These are phyloP conservation scores for Didymodactylos carnosus DNA, from an alignment of 2,888 invertebrate genomes.

Conservation along the genomic window DNA sequence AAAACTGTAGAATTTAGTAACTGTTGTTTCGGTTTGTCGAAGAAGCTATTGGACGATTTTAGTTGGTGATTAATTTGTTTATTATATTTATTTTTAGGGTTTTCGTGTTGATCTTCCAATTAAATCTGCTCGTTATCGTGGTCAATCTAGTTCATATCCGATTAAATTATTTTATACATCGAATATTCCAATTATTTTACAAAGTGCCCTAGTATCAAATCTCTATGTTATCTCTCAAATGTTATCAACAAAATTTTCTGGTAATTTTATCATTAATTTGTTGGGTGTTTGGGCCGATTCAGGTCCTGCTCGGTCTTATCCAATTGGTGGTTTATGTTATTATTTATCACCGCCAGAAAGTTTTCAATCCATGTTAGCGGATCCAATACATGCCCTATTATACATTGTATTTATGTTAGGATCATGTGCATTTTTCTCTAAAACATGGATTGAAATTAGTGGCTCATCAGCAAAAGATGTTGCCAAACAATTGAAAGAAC, in stretches of 20 bases:
- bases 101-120: constrained; percentile 98
- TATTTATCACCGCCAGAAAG: constrained; percentile 96
- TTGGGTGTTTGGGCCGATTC: constrained; percentile 90
- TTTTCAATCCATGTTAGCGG: constrained; percentile 74
- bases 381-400: constrained; percentile 81
- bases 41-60: too few relatives aligned
- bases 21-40: too few relatives aligned
- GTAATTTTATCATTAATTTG: constrained; percentile 86
- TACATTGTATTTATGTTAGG: constrained; percentile 98
- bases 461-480: constrained; percentile 98
- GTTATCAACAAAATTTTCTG: constrained; percentile 90
- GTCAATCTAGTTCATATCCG: constrained; percentile 95
- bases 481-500: constrained; percentile 93
- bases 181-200: constrained; percentile 96
- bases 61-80: too few relatives aligned
- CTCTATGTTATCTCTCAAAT: constrained; percentile 98
- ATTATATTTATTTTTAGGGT: constrained; percentile 99
- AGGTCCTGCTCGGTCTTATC: constrained; percentile 76
- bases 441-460: constrained; percentile 99
- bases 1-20: too few relatives aligned
- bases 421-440: constrained; percentile 98
- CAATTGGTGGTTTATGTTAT: constrained; percentile 90
- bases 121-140: constrained; percentile 93
- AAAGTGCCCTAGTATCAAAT: constrained; percentile 93
- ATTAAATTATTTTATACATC: constrained; percentile 99